A percentile compares a stretch with the other conserved stretches of the same genome.
These are phyloP conservation scores for Sitophilus oryzae DNA, from an alignment of 1,140 invertebrate species.

Conservation along the genomic window DNA sequence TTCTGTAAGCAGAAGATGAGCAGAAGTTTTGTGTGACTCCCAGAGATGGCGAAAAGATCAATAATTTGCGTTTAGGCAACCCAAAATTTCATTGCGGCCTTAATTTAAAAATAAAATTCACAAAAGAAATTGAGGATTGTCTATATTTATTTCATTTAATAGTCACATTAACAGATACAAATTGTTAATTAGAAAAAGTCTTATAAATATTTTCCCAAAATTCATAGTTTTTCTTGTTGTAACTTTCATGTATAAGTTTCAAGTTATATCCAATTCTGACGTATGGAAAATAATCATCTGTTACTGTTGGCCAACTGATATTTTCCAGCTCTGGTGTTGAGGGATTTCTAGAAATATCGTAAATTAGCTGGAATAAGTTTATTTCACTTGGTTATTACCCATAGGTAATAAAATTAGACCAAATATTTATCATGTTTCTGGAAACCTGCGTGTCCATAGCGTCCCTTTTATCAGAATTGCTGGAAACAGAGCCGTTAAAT, in stretches of 20 bases:
- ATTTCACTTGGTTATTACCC: neutral
- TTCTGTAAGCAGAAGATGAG: too few species aligned
- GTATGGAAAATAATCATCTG: neutral
- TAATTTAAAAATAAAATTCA: too few species aligned
- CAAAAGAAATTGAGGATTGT: too few species aligned
- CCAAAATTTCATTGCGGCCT: too few species aligned
- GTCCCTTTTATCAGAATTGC: neutral
- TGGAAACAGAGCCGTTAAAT: neutral
- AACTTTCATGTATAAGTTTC: neutral
- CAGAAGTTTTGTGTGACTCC: too few species aligned
- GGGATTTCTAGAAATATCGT: neutral
- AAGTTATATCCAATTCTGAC: neutral
- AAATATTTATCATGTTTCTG: neutral
- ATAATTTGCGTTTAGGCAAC: too few species aligned
- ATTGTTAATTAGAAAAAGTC: neutral
- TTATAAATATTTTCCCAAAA: conserved; percentile 2
- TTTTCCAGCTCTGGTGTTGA: neutral
- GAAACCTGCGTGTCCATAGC: too few species aligned
- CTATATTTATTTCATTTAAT: too few species aligned
- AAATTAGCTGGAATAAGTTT: too few species aligned
- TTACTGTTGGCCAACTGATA: neutral
- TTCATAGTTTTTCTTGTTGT: neutral
- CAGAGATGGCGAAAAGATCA: too few species aligned
- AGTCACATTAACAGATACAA: too few species aligned
- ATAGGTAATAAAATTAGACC: neutral